phyloP scores from a whole-genome alignment of 2,888 invertebrate species.

The Cecidostiba fungosa region DNA sequence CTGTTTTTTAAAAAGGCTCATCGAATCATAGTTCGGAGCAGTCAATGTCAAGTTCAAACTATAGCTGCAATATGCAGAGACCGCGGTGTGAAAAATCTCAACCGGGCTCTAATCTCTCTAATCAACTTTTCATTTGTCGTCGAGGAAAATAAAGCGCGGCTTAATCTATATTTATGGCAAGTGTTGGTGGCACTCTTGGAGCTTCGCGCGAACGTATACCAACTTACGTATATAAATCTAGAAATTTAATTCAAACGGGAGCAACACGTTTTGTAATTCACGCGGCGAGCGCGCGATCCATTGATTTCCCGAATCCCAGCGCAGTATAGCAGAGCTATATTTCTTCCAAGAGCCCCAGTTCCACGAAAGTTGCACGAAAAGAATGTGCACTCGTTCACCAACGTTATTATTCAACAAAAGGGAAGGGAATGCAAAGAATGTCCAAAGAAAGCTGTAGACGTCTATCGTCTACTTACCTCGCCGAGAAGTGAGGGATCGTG shows the following conservation, averaged over 20 bases:
- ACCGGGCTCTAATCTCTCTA: neutral
- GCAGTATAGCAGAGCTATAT: neutral
- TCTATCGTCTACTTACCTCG: neutral
- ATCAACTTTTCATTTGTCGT: neutral
- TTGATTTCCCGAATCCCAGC: neutral
- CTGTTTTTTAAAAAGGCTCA: neutral
- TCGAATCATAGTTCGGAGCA: neutral
- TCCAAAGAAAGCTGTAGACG: neutral
- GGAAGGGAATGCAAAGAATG: neutral
- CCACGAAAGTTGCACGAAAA: too few relatives aligned
- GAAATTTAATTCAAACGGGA: too few relatives aligned
- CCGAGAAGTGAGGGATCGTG: slow-evolving; percentile 28
- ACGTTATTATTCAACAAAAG: too few relatives aligned
- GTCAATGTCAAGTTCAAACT: neutral
- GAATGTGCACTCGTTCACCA: too few relatives aligned
- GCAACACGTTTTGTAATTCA: neutral
- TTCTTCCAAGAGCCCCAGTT: too few relatives aligned
- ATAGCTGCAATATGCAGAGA: too few relatives aligned
- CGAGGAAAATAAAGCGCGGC: too few relatives aligned
- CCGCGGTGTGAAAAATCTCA: neutral
- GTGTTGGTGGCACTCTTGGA: too few relatives aligned
- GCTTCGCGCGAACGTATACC: too few relatives aligned
- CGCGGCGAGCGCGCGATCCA: neutral
- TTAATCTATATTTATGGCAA: too few relatives aligned
- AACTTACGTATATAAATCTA: too few relatives aligned